Percentiles rank a stretch among this genome's conserved stretches.
Conservation (phyloP, 2,888 invertebrate genomes). For the Ceratothoa steindachneri region DNA sequence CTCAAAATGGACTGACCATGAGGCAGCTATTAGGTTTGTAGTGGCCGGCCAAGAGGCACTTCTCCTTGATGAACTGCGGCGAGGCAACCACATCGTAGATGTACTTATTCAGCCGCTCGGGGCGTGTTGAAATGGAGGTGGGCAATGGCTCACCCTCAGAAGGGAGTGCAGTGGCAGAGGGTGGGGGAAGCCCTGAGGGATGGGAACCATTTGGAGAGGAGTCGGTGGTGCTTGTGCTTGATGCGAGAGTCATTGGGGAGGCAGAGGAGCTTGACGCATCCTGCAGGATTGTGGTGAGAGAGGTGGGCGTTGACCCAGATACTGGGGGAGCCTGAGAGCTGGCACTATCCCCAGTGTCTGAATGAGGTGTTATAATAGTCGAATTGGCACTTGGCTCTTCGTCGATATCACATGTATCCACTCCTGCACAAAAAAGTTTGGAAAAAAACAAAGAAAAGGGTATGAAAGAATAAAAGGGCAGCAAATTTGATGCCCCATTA, state of each 20-base stretch:
- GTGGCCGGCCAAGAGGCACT: conserved; percentile 61
- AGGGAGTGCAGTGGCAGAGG: background rate
- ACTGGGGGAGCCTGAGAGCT: background rate
- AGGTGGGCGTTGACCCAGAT: background rate
- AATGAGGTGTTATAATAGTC: background rate
- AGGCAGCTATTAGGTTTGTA: conserved; percentile 59
- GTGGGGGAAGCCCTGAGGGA: conserved; percentile 1
- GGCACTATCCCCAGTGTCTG: background rate
- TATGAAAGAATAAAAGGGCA: background rate
- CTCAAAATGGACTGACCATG: no score
- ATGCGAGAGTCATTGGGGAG: background rate
- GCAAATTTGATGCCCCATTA: no score
- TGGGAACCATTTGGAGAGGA: no score
- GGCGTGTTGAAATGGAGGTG: conserved; percentile 36
- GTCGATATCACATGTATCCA: conserved; percentile 42
- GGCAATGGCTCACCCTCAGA: background rate
- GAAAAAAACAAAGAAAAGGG: background rate
- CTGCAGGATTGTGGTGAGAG: background rate
- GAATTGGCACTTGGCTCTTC: conserved; percentile 22
- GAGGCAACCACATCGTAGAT: conserved; percentile 59
- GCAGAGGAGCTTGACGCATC: conserved; percentile 10
- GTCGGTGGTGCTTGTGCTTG: background rate
- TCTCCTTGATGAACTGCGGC: conserved; percentile 60
- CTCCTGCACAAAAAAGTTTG: conserved; percentile 31
- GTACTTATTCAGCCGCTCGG: conserved; percentile 51